Percentiles rank a stretch among this genome's conserved stretches.
Evolutionary conservation across 2,797 vertebrate genomes (phyloP).

Genomic region (Pangasius krempfi): DNA sequence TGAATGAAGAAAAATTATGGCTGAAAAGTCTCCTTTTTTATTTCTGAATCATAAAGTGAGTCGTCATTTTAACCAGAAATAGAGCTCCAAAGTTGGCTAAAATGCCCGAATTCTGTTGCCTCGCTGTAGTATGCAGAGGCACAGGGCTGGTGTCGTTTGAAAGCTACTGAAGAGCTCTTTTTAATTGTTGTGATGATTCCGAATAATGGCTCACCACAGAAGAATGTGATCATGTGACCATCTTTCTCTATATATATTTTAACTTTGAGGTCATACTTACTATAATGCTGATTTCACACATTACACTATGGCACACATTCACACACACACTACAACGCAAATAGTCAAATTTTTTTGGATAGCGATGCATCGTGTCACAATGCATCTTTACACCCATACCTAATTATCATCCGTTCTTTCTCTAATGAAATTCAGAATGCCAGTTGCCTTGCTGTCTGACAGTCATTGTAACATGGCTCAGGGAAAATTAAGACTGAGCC

Average conservation of each 20-base stretch:
- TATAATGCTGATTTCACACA: not conserved
- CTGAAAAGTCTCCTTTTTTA: not conserved
- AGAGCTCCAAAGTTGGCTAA: not conserved
- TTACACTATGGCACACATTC: not conserved
- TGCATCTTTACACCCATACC: constrained; percentile 18
- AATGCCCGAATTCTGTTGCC: not conserved
- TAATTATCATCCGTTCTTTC: constrained; percentile 72
- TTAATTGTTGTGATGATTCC: not conserved
- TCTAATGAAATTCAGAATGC: constrained; percentile 71
- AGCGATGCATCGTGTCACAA: not conserved
- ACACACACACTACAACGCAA: not conserved
- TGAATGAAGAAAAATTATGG: not conserved
- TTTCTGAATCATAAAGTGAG: not conserved
- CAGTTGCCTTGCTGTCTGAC: constrained; percentile 69
- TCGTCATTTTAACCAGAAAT: not conserved
- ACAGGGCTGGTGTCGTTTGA: not conserved
- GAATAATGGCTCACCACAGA: not conserved
- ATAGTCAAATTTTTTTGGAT: not conserved
- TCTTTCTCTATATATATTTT: not conserved
- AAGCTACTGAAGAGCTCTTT: not conserved
- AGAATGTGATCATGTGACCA: not conserved
- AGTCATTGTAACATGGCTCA: constrained; percentile 75
- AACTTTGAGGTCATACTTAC: too few species aligned
- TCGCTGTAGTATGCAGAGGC: not conserved
- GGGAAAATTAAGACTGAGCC: constrained; percentile 77